phyloP scores from a whole-genome alignment of 2,888 invertebrate genomes.

The Myopa testacea region DNA sequence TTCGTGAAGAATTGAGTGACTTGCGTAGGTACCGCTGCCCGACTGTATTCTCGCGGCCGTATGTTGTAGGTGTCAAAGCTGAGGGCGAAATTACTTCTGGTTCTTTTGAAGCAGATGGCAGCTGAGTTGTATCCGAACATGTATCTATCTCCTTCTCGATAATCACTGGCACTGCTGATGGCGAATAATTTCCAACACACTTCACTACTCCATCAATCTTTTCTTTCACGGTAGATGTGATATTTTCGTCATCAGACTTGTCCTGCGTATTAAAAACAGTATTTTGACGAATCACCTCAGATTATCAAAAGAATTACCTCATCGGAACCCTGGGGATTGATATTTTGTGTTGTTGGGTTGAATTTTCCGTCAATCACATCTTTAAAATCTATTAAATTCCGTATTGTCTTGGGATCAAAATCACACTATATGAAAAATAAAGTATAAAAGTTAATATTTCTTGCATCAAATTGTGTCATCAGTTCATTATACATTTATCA shows the following conservation, averaged over 20 bases:
- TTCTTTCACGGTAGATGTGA: neutral
- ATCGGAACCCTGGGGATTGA: constrained; percentile 52
- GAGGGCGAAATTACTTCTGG: constrained; percentile 40
- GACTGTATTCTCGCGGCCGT: constrained; percentile 55
- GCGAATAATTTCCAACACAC: neutral
- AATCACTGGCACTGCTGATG: neutral
- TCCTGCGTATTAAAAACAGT: constrained; percentile 43
- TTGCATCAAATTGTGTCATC: neutral
- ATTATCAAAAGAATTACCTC: constrained; percentile 47
- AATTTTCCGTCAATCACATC: constrained; percentile 62
- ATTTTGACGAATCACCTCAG: neutral
- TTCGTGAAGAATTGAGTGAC: constrained; percentile 53
- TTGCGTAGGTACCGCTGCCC: constrained; percentile 54
- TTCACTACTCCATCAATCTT: neutral
- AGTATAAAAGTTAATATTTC: neutral
- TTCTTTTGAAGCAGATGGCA: neutral
- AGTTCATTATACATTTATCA: constrained; percentile 49
- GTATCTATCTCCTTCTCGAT: neutral
- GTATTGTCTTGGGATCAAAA: constrained; percentile 61
- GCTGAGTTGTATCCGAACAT: neutral
- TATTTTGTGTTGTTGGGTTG: constrained; percentile 50
- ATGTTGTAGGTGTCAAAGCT: constrained; percentile 53
- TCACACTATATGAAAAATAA: constrained; percentile 56
- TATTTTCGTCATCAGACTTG: constrained; percentile 44
- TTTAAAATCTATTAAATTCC: constrained; percentile 60